Evolutionary conservation across 2,797 vertebrate species (phyloP).

Genomic region (Scleropages formosus): DNA sequence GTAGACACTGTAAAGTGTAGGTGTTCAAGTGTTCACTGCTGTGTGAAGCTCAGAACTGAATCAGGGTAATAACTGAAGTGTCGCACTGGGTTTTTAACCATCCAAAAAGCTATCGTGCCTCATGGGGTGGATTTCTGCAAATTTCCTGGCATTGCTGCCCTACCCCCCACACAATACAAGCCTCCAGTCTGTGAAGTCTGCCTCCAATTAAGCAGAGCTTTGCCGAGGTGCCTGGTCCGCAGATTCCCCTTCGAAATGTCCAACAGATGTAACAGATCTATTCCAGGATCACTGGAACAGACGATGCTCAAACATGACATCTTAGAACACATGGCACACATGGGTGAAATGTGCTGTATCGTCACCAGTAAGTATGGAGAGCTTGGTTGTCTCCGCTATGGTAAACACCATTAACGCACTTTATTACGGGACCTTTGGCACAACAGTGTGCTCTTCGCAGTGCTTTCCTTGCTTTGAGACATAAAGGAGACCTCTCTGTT

Average conservation of each 20-base stretch:
- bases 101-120: background rate
- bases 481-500: background rate
- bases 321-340: background rate
- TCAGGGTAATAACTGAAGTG: too few species aligned
- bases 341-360: background rate
- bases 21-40: too few species aligned
- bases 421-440: background rate
- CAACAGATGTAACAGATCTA: slow-evolving; percentile 22
- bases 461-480: too few species aligned
- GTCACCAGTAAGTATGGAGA: background rate
- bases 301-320: too few species aligned
- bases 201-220: too few species aligned
- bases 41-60: too few species aligned
- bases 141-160: too few species aligned
- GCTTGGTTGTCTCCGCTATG: background rate
- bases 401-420: background rate
- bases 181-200: too few species aligned
- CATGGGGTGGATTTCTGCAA: slow-evolving; percentile 11
- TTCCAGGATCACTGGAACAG: background rate
- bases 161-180: too few species aligned
- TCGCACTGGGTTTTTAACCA: background rate
- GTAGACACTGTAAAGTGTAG: too few species aligned
- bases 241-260: slow-evolving; percentile 14
- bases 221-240: too few species aligned
- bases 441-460: background rate